Evolutionary conservation across 2,113 vertebrate species (phyloP).

Genomic region (Mesembrinibis cayennensis): DNA sequence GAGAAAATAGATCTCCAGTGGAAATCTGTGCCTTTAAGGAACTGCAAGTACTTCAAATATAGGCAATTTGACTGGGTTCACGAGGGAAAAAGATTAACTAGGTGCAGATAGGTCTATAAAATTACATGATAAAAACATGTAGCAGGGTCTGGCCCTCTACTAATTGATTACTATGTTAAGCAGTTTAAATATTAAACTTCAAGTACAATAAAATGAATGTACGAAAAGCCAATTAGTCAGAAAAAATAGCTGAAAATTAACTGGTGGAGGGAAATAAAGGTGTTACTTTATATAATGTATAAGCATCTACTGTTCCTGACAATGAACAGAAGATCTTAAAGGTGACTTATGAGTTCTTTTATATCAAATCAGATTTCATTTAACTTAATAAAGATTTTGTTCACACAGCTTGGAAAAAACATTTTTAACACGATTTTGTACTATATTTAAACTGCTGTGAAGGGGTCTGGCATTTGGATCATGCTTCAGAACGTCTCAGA

Average conservation of each 20-base stretch:
- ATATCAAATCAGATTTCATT: neutral
- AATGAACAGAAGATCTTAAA: neutral
- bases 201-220: neutral
- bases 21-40: conserved; percentile 5
- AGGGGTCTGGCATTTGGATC: neutral
- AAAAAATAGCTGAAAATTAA: neutral
- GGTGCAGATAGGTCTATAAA: neutral
- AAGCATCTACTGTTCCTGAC: neutral
- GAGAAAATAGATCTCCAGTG: neutral
- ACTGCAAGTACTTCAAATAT: neutral
- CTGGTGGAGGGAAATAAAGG: neutral
- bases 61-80: neutral
- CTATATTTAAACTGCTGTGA: neutral
- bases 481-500: neutral
- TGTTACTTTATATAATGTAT: neutral
- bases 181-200: neutral
- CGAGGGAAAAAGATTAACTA: neutral
- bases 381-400: neutral
- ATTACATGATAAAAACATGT: neutral
- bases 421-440: neutral
- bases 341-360: neutral
- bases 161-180: neutral
- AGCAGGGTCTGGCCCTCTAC: neutral
- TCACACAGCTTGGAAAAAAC: neutral
- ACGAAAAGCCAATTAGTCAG: neutral